Evolutionary conservation across 2,888 invertebrate genomes (phyloP).

Genomic region (Nipponacmea schrenckii): DNA sequence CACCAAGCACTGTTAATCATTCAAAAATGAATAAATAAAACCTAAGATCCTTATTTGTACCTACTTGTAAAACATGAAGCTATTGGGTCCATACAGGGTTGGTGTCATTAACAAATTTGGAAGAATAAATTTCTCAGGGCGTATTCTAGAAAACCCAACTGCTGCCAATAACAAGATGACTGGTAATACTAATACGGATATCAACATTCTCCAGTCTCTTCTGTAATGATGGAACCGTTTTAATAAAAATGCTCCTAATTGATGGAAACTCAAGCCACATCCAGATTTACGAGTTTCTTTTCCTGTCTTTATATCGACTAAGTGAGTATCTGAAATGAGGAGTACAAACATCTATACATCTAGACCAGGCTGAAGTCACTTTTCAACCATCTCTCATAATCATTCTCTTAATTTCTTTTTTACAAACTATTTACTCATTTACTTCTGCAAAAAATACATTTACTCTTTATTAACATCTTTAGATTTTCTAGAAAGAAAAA

Average conservation of each 20-base stretch:
- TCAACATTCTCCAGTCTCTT: constrained; percentile 61
- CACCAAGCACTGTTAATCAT: no score
- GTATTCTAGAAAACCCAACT: constrained; percentile 62
- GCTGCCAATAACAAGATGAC: constrained; percentile 63
- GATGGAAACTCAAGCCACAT: constrained; percentile 36
- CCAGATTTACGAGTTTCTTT: constrained; percentile 22
- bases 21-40: no score
- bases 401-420: no score
- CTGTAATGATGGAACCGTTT: constrained; percentile 67
- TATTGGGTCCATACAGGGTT: constrained; percentile 61
- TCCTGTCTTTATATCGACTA: background rate
- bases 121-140: constrained; percentile 49
- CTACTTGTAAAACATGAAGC: constrained; percentile 58
- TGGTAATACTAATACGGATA: constrained; percentile 65
- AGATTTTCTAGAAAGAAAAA: no score
- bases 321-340: no score
- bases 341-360: no score
- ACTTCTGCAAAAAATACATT: no score
- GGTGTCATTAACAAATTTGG: constrained; percentile 61
- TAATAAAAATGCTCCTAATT: constrained; percentile 56
- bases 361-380: no score
- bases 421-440: no score
- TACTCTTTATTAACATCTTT: no score
- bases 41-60: constrained; percentile 16
- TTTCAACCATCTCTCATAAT: no score